phyloP scores from a whole-genome alignment of 1,140 invertebrate species.

The Sipha flava region DNA sequence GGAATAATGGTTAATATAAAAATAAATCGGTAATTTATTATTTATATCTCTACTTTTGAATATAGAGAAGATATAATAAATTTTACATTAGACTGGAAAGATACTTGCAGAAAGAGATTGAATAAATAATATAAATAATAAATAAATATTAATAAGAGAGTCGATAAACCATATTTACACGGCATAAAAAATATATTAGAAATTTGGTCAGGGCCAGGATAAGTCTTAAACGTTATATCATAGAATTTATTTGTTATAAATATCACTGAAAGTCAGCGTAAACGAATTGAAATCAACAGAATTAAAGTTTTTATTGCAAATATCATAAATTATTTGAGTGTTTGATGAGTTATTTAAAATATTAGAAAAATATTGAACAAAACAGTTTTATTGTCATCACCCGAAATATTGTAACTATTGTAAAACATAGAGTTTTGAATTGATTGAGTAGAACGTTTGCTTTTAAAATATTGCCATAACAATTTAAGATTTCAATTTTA shows the following conservation, averaged over 20 bases:
- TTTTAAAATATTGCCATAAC: neutral
- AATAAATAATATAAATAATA: too few species aligned
- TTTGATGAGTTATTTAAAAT: neutral
- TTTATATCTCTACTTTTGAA: neutral
- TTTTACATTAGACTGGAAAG: neutral
- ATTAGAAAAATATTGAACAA: neutral
- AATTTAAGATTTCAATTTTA: neutral
- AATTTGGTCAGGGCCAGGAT: slow-evolving; percentile 37
- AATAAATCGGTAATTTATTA: neutral
- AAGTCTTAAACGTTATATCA: neutral
- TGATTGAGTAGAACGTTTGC: neutral
- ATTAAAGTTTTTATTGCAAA: neutral
- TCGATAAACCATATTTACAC: neutral
- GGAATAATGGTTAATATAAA: neutral
- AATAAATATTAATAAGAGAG: neutral
- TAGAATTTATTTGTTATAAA: neutral
- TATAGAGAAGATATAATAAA: neutral
- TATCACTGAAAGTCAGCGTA: neutral
- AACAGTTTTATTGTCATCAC: neutral
- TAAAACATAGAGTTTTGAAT: neutral
- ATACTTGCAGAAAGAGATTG: neutral
- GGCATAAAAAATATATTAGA: neutral
- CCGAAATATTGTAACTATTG: neutral
- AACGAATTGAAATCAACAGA: neutral
- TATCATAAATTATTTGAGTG: neutral